Base-by-base conservation (phyloP, 35 echinoderm and acorn worm species). In the Ophiothrix spiculata region DNA sequence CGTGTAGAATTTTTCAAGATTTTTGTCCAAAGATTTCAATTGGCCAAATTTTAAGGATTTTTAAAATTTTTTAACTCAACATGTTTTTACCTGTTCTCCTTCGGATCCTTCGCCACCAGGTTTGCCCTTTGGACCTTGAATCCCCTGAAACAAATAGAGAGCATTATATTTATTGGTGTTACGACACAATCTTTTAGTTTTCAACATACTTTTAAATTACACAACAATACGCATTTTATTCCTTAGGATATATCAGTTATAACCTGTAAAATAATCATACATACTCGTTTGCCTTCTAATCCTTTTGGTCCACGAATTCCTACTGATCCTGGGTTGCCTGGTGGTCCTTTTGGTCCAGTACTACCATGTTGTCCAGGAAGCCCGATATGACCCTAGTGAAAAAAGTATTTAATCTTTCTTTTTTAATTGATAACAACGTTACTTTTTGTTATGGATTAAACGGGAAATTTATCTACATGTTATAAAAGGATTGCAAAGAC, bases 21-120 rank as follows among this genome's bases (percentile, higher is more conserved):
- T n/a, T n/a, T n/a, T n/a, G n/a, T n/a, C n/a, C n/a, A n/a, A n/a
- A n/a, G n/a, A n/a, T n/a, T n/a, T n/a, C n/a, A n/a, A n/a, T n/a
- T n/a, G n/a, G n/a, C n/a, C n/a, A n/a, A n/a, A n/a, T n/a, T n/a
- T n/a, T n/a, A n/a, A n/a, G n/a, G n/a, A n/a, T n/a, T n/a, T n/a
- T n/a, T n/a, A n/a, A n/a, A n/a, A n/a, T 78, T 78, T 40, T 81
- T 77, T n/a, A 1, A 29, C 17, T 78, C 86, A 77, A 81, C 45
- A 64, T 21, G 11, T 77, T 39, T n/a, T 75, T 41, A 87, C 85
- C 11, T 76, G 29, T 28, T 31, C 28, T 29, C 69, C 64, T 78
- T 29, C 10, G 31, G 37, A 38, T 4, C 40, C 73, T 14, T 37
- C 56, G 21, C 69, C 23, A 33, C 85, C 80, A 13, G 38, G 39